phyloP scores from a whole-genome alignment of 2,797 vertebrate species.

The Siniperca undulata region DNA sequence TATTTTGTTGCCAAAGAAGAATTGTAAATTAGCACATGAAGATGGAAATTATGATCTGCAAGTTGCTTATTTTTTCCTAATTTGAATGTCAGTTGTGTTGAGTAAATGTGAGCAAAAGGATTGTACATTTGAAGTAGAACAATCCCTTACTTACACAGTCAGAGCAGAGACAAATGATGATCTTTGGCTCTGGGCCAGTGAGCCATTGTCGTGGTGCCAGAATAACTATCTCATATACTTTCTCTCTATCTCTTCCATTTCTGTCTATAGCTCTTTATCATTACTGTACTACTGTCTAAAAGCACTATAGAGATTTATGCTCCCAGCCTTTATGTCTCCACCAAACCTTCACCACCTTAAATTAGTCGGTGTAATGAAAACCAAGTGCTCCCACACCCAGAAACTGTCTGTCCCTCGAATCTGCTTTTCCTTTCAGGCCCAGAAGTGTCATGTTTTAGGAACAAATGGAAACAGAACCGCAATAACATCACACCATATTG shows the following conservation, averaged over 20 bases:
- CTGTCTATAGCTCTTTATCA: constrained; percentile 32
- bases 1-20: background rate
- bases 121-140: constrained; percentile 1
- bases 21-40: background rate
- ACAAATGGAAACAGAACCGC: constrained; percentile 44
- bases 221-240: constrained; percentile 15
- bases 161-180: background rate
- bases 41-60: background rate
- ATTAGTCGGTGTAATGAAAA: constrained; percentile 59
- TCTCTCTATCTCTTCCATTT: constrained; percentile 11
- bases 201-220: constrained; percentile 17
- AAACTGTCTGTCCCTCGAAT: constrained; percentile 41
- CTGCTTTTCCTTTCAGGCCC: constrained; percentile 38
- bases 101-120: constrained; percentile 2
- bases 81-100: background rate
- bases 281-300: constrained; percentile 27
- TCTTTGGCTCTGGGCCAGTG: constrained; percentile 12
- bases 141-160: background rate
- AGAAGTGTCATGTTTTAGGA: constrained; percentile 52
- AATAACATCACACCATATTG: constrained; percentile 46
- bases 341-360: constrained; percentile 53
- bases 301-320: constrained; percentile 35
- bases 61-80: background rate
- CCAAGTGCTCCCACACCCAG: constrained; percentile 48
- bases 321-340: constrained; percentile 48